Conservation (phyloP, 2,797 vertebrate species). For the Poliocrania exsul region DNA sequence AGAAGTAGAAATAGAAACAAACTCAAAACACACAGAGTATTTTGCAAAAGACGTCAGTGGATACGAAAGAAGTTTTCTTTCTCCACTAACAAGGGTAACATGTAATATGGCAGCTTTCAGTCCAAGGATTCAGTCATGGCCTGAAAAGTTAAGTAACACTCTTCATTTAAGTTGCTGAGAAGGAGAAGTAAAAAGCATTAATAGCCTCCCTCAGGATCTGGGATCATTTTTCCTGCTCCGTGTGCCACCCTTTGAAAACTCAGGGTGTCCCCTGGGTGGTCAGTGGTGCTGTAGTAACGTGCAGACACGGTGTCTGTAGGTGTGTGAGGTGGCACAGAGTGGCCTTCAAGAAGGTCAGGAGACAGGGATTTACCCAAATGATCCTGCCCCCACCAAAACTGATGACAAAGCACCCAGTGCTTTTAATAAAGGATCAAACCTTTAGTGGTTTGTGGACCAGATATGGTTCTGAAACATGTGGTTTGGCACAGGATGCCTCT, state of each 20-base stretch:
- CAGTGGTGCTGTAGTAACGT: background rate
- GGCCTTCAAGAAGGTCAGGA: slow-evolving; percentile 46
- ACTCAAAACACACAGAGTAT: background rate
- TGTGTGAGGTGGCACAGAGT: background rate
- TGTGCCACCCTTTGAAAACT: background rate
- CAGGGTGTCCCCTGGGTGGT: background rate
- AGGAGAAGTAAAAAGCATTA: background rate
- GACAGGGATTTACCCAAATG: background rate
- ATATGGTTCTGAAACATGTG: background rate
- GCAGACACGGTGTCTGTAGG: background rate
- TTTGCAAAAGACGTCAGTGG: background rate
- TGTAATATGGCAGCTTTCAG: background rate
- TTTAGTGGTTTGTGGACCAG: slow-evolving; percentile 10
- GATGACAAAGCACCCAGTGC: slow-evolving; percentile 43
- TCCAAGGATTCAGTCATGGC: background rate
- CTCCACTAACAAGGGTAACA: background rate
- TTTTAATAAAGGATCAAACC: slow-evolving; percentile 53
- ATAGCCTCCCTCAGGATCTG: background rate
- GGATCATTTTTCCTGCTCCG: accelerated
- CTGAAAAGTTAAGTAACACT: background rate
- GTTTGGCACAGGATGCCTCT: background rate
- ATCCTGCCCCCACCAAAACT: background rate
- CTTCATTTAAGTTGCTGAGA: background rate
- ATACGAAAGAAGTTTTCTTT: background rate
- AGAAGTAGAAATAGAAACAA: slow-evolving; percentile 1